phyloP scores from a whole-genome alignment of 2,888 invertebrate genomes.

The Zaprionus lineosus region DNA sequence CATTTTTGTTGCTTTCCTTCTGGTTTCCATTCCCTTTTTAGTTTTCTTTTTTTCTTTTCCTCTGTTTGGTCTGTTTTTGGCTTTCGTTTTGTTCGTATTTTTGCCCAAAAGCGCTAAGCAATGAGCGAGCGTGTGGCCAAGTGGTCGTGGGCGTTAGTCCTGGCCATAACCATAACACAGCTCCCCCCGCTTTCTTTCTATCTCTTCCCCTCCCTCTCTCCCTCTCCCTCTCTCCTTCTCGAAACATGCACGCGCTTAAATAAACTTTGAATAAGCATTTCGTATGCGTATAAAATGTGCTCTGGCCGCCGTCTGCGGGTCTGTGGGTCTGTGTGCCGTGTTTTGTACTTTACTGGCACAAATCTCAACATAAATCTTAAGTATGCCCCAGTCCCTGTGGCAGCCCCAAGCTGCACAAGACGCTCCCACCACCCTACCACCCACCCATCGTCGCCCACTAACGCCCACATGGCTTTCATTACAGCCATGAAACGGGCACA shows the following conservation, averaged over 20 bases:
- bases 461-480: conserved; percentile 43
- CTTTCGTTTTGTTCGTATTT: too few relatives aligned
- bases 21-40: conserved; percentile 7
- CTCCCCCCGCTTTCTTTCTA: not conserved
- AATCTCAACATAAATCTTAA: conserved; percentile 77
- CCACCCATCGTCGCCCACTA: conserved; percentile 6
- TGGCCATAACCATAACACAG: conserved; percentile 23
- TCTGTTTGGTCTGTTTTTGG: conserved; percentile 17
- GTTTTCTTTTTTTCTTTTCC: conserved; percentile 12
- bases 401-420: conserved; percentile 16
- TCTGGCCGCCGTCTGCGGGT: not conserved
- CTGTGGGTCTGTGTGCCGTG: conserved; percentile 38
- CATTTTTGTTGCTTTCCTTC: conserved; percentile 35
- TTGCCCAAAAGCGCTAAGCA: conserved; percentile 56
- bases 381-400: conserved; percentile 35
- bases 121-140: conserved; percentile 48
- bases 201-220: not conserved
- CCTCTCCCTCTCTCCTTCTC: not conserved
- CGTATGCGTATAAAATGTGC: conserved; percentile 56
- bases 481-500: conserved; percentile 38
- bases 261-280: conserved; percentile 78
- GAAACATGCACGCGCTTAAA: conserved; percentile 48
- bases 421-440: too few relatives aligned
- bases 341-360: conserved; percentile 55
- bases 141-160: conserved; percentile 52